Conservation (phyloP, 2,113 vertebrate genomes). For the Nothocercus nigrocapillus region DNA sequence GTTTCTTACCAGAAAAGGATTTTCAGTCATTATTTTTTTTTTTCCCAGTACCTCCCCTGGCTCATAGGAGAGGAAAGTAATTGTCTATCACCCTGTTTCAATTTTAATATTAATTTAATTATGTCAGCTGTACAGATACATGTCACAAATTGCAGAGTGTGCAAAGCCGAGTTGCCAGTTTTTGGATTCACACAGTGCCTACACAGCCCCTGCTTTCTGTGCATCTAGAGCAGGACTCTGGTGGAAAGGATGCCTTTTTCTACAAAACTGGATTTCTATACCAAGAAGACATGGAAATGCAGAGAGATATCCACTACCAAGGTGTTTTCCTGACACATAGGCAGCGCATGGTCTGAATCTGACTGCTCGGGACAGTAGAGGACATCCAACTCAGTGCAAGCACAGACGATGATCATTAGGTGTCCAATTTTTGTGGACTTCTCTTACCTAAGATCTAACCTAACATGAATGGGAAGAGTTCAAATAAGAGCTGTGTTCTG, state of each 20-base stretch:
- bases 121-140: background rate
- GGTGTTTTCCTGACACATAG: rapidly evolving
- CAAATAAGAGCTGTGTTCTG: background rate
- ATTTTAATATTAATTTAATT: background rate
- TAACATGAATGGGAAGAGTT: background rate
- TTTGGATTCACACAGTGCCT: background rate
- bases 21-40: background rate
- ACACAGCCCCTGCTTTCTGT: background rate
- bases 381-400: background rate
- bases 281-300: rapidly evolving
- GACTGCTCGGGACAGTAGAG: rapidly evolving
- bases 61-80: background rate
- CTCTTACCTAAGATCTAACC: background rate
- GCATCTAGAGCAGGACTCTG: rapidly evolving
- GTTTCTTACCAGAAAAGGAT: background rate
- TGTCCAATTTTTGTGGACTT: background rate
- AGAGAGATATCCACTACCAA: background rate
- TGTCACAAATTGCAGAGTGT: background rate
- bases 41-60: background rate
- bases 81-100: background rate
- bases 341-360: rapidly evolving
- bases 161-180: background rate
- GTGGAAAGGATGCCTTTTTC: rapidly evolving
- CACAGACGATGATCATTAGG: rapidly evolving
- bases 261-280: background rate